Percentiles rank a stretch among this genome's conserved stretches.
Evolutionary conservation across 2,797 vertebrate species (phyloP).

Genomic region (Orientallactaga sibirica): DNA sequence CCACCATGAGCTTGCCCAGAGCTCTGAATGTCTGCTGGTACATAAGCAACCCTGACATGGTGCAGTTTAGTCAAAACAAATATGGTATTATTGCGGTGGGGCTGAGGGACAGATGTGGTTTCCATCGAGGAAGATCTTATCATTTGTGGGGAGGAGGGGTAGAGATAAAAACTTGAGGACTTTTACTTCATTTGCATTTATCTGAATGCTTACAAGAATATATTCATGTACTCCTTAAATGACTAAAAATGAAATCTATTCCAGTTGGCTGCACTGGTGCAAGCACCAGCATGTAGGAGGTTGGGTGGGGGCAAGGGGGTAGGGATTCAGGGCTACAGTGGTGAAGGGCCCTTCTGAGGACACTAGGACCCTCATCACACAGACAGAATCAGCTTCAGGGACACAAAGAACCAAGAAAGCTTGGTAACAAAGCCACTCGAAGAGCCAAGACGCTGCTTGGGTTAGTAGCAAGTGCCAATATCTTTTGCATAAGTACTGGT

Average conservation of each 20-base stretch:
- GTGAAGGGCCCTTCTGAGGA: background rate
- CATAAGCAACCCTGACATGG: slow-evolving; percentile 82
- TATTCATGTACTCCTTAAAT: background rate
- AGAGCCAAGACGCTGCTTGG: background rate
- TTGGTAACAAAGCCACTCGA: background rate
- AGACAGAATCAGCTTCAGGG: background rate
- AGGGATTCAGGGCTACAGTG: background rate
- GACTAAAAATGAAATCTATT: slow-evolving; percentile 46
- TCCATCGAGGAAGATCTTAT: background rate
- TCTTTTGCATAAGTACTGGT: slow-evolving; percentile 69
- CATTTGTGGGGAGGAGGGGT: too few species aligned
- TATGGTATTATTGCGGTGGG: background rate
- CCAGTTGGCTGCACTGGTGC: background rate
- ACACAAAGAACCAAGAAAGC: background rate
- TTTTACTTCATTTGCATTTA: background rate
- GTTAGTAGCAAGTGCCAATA: slow-evolving; percentile 69
- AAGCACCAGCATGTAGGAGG: too few species aligned
- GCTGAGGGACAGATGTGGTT: background rate
- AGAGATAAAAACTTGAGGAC: background rate
- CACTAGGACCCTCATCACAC: background rate
- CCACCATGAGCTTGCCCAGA: slow-evolving; percentile 78
- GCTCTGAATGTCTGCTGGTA: slow-evolving; percentile 85
- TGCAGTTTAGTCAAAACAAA: slow-evolving; percentile 80
- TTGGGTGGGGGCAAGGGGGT: background rate
- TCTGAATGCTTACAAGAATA: slow-evolving; percentile 17